Evolutionary conservation across 2,797 vertebrate genomes (phyloP).

Genomic region (Aldrovandia affinis): DNA sequence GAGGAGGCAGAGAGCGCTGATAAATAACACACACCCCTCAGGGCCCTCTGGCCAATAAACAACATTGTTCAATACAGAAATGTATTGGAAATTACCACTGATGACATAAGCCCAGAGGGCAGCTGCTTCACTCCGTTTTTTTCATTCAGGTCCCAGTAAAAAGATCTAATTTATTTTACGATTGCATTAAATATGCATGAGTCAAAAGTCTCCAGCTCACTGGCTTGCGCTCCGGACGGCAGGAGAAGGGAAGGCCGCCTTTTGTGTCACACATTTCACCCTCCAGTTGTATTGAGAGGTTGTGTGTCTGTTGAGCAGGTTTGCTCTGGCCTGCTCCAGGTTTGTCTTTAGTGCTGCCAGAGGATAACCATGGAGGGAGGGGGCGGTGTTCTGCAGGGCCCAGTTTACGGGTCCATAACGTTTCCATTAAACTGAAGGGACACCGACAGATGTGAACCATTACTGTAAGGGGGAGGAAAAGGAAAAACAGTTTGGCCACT

Average conservation of each 20-base stretch:
- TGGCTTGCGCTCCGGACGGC: neutral
- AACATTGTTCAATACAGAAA: constrained; percentile 19
- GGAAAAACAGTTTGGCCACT: neutral
- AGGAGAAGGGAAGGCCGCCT: neutral
- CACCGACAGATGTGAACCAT: neutral
- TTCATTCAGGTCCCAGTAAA: constrained; percentile 13
- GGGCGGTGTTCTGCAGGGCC: neutral
- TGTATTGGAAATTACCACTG: constrained; percentile 22
- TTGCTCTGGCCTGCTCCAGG: neutral
- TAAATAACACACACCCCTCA: neutral
- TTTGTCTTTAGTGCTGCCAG: neutral
- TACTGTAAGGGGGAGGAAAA: neutral
- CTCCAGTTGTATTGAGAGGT: neutral
- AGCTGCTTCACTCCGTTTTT: neutral
- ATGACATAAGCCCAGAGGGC: constrained; percentile 13
- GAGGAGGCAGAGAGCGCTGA: neutral
- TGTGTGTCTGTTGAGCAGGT: neutral
- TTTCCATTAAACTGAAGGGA: neutral
- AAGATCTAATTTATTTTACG: constrained; percentile 25
- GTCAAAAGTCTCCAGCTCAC: neutral
- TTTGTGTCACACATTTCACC: neutral
- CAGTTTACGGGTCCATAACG: neutral
- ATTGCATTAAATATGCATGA: constrained; percentile 25
- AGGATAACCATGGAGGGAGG: neutral
- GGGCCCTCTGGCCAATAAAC: constrained; percentile 12